A percentile compares a stretch with the other conserved stretches of the same genome.
Conservation (phyloP, 2,888 invertebrate genomes). For the Drosophila picticornis region DNA sequence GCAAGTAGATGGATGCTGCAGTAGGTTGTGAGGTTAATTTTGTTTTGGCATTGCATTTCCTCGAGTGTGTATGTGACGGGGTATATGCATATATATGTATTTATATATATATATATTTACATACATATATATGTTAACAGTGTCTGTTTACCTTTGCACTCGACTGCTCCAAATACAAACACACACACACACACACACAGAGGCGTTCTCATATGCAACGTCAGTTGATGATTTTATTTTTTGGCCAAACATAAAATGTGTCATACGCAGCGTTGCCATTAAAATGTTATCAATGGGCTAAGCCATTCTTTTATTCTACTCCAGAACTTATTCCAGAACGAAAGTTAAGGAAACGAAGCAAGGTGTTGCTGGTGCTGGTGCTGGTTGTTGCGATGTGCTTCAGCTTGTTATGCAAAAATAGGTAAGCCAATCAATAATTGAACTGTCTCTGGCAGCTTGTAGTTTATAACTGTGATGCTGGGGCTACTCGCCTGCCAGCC, state of each 20-base stretch:
- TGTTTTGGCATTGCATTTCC: constrained; percentile 68
- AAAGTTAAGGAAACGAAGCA: constrained; percentile 4
- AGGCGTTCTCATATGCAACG: constrained; percentile 10
- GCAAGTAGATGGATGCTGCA: constrained; percentile 50
- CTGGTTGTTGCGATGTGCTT: constrained; percentile 6
- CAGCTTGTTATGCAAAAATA: constrained; percentile 38
- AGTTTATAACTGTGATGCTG: constrained; percentile 13
- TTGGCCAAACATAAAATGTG: constrained; percentile 64
- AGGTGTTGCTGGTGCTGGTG: neutral
- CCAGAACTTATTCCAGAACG: constrained; percentile 6
- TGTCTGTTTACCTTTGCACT: constrained; percentile 68
- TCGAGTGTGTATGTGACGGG: constrained; percentile 6
- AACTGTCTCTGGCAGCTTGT: constrained; percentile 45
- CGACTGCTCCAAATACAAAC: constrained; percentile 69
- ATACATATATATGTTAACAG: constrained; percentile 40
- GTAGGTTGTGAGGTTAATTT: constrained; percentile 77
- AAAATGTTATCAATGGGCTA: constrained; percentile 25
- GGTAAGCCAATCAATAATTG: constrained; percentile 54
- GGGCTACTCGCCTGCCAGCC: constrained; percentile 35
- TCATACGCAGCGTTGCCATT: constrained; percentile 59
- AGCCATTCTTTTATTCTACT: constrained; percentile 8
- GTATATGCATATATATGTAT: constrained; percentile 12
- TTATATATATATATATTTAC: neutral
- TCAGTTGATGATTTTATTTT: constrained; percentile 59
- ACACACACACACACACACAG: constrained; percentile 17